phyloP scores from a whole-genome alignment of 1,140 invertebrate genomes.

The Nephila pilipes region DNA sequence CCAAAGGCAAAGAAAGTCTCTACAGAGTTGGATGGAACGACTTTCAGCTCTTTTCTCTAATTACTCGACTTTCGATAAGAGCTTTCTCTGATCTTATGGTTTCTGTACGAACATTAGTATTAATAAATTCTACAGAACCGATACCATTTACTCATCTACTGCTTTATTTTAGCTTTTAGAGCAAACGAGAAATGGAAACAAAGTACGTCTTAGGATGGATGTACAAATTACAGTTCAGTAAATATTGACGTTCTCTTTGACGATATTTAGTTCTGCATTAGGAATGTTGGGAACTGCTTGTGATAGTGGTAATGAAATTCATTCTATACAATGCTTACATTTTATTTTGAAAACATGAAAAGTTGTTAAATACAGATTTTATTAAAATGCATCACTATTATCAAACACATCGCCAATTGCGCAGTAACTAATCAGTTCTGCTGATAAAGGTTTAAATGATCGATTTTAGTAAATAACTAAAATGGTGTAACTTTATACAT shows the following conservation, averaged over 20 bases:
- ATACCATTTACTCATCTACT: neutral
- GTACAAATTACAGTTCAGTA: neutral
- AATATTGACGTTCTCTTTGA: neutral
- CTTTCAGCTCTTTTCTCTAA: slow-evolving; percentile 14
- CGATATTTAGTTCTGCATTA: neutral
- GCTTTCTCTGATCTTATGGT: neutral
- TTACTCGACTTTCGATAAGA: slow-evolving; percentile 15
- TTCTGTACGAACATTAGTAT: slow-evolving; percentile 39
- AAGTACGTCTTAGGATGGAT: neutral
- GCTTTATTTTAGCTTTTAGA: slow-evolving; percentile 1
- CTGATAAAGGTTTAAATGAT: too few species aligned
- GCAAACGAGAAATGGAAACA: neutral
- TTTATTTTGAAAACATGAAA: too few species aligned
- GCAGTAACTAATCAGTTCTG: too few species aligned
- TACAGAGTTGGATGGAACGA: slow-evolving; percentile 20
- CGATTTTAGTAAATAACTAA: too few species aligned
- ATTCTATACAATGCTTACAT: too few species aligned
- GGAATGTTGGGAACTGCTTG: neutral
- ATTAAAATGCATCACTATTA: too few species aligned
- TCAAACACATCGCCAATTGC: too few species aligned
- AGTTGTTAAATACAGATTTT: too few species aligned
- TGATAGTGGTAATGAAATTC: too few species aligned
- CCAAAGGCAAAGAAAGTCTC: neutral
- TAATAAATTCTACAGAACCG: slow-evolving; percentile 19
- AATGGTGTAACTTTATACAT: too few species aligned